Evolutionary conservation across 2,113 vertebrate genomes (phyloP).

Genomic region (Macquaria australasica): DNA sequence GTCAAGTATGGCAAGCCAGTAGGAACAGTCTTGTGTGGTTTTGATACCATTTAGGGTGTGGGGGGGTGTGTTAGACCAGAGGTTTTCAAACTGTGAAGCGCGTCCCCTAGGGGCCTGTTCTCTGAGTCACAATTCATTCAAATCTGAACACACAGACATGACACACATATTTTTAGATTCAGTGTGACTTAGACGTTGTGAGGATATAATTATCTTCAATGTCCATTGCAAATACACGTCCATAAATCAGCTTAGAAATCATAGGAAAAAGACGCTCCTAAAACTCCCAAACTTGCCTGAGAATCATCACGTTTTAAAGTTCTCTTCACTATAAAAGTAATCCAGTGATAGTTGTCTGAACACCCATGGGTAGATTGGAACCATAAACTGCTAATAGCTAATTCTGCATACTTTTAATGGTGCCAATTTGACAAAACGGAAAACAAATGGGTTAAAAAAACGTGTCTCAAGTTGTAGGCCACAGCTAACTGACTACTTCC

Average conservation of each 20-base stretch:
- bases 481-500: not conserved
- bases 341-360: not conserved
- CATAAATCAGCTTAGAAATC: not conserved
- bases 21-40: not conserved
- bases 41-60: not conserved
- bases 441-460: not conserved
- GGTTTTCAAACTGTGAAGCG: not conserved
- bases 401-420: not conserved
- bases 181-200: not conserved
- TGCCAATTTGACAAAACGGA: not conserved
- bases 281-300: not conserved
- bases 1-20: not conserved
- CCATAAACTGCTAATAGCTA: not conserved
- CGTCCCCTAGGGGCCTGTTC: not conserved
- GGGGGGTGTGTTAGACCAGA: not conserved
- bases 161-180: not conserved
- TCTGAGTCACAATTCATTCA: not conserved
- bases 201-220: not conserved
- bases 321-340: not conserved
- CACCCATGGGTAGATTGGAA: not conserved
- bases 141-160: not conserved
- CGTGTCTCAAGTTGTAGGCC: not conserved
- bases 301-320: not conserved
- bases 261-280: not conserved
- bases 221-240: accelerated